Evolutionary conservation across 2,113 vertebrate species (phyloP).

Genomic region (Ammospiza nelsoni): DNA sequence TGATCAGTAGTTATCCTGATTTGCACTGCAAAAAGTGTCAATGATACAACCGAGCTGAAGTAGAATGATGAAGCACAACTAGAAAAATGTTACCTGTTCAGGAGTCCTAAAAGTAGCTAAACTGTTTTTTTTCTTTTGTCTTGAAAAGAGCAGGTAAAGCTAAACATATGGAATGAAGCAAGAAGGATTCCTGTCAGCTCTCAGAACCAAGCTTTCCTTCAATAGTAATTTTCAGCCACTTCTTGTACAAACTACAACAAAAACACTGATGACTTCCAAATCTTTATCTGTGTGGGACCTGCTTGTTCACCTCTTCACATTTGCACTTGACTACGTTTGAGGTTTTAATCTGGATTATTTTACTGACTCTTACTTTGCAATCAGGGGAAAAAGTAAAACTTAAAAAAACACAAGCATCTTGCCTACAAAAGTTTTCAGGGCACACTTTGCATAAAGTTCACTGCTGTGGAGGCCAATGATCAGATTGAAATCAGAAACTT

Average conservation of each 20-base stretch:
- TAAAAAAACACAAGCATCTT: not conserved
- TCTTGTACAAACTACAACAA: not conserved
- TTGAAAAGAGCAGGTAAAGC: not conserved
- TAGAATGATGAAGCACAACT: not conserved
- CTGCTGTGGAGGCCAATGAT: not conserved
- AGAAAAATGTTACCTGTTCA: not conserved
- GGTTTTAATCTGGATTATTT: not conserved
- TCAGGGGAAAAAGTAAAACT: not conserved
- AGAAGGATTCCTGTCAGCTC: not conserved
- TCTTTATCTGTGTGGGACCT: not conserved
- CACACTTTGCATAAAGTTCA: not conserved
- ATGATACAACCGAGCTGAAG: not conserved
- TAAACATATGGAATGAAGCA: not conserved
- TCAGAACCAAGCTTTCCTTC: not conserved
- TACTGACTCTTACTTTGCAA: not conserved
- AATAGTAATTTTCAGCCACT: not conserved
- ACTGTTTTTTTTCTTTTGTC: not conserved
- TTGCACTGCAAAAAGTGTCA: not conserved
- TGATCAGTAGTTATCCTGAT: not conserved
- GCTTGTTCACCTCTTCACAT: not conserved
- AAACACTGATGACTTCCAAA: not conserved
- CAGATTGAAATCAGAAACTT: not conserved
- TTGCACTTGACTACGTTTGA: not conserved
- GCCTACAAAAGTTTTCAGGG: not conserved
- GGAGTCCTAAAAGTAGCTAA: not conserved